Evolutionary conservation across 2,797 vertebrate genomes (phyloP).

Genomic region (Xenentodon cancila): DNA sequence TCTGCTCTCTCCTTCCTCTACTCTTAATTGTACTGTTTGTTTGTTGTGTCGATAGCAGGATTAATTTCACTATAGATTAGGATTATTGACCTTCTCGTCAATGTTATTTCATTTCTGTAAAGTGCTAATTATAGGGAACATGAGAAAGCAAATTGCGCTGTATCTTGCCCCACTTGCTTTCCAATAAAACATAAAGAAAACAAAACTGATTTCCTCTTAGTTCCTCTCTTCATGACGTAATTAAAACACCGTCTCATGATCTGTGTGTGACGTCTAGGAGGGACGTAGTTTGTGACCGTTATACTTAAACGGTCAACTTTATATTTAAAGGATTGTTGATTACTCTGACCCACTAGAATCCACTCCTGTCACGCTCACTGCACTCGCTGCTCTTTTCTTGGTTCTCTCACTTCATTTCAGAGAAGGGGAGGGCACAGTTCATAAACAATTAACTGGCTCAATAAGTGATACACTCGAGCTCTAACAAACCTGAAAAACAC

Average conservation of each 20-base stretch:
- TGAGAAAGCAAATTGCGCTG: constrained; percentile 83
- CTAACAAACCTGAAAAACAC: constrained; percentile 78
- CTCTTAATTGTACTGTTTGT: constrained; percentile 86
- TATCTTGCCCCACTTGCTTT: constrained; percentile 82
- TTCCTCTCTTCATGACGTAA: constrained; percentile 49
- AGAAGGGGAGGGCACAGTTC: constrained; percentile 70
- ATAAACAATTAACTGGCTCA: constrained; percentile 81
- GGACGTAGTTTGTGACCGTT: constrained; percentile 23
- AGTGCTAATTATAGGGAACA: constrained; percentile 86
- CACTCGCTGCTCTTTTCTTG: constrained; percentile 47
- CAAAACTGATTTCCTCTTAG: constrained; percentile 76
- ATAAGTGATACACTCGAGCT: constrained; percentile 80
- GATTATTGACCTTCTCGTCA: constrained; percentile 84
- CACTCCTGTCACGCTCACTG: constrained; percentile 53
- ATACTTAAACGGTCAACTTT: constrained; percentile 48
- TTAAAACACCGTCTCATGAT: constrained; percentile 44
- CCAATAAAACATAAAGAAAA: constrained; percentile 79
- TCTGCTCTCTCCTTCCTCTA: constrained; percentile 55
- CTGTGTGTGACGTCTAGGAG: constrained; percentile 36
- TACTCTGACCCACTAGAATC: constrained; percentile 60
- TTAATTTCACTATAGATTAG: constrained; percentile 88
- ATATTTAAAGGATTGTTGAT: constrained; percentile 54
- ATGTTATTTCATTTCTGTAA: constrained; percentile 87
- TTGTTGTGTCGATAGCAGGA: constrained; percentile 84
- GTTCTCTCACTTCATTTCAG: constrained; percentile 64